Evolutionary conservation across 2,888 invertebrate species (phyloP), one percentile per base, ranked within the genome.

Genomic region (Microchrysa polita): DNA sequence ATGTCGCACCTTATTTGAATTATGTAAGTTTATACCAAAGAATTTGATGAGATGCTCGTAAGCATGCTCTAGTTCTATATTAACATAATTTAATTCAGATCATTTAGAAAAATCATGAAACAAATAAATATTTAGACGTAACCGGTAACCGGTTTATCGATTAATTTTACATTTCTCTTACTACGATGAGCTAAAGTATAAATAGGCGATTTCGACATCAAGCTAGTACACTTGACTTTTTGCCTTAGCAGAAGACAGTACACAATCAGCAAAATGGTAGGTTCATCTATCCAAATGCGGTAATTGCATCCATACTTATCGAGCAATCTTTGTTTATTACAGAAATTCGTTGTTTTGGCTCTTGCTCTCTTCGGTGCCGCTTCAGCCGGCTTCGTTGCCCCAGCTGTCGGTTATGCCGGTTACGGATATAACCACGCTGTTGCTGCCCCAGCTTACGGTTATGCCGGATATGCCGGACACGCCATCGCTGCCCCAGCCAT

Each of bases 301-400:
- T 10, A 48, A 10, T 48, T n/a, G 12, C 4, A 48, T 48, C 48
- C 16, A 7, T 48, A 14, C 40, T 61, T 61, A n/a, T n/a, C n/a
- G n/a, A n/a, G n/a, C n/a, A n/a, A n/a, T n/a, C n/a, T n/a, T n/a
- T n/a, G n/a, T n/a, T n/a, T n/a, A n/a, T n/a, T n/a, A 9, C 61
- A 61, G 61, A 60, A 60, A 60, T 60, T 60, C 60, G 10, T 60
- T 34, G 60, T 34, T 60, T 60, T 60, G 60, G 60, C 60, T 22
- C 27, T 60, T 60, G 60, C 60, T 14, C 16, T 60, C 22, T 34
- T 60, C 34, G 60, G 60, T 5, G 60, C 60, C 22, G 60, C 60
- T 22, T 60, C 60, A 14, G 60, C 60, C 22, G 60, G 60, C 2
- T 60, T 20, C 22, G 27, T 60, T 27, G 9, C 60, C 34, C 34